A percentile compares a stretch with the other conserved stretches of the same genome.
phyloP scores from a whole-genome alignment of 2,888 invertebrate species.

The Spisula subtruncata region DNA sequence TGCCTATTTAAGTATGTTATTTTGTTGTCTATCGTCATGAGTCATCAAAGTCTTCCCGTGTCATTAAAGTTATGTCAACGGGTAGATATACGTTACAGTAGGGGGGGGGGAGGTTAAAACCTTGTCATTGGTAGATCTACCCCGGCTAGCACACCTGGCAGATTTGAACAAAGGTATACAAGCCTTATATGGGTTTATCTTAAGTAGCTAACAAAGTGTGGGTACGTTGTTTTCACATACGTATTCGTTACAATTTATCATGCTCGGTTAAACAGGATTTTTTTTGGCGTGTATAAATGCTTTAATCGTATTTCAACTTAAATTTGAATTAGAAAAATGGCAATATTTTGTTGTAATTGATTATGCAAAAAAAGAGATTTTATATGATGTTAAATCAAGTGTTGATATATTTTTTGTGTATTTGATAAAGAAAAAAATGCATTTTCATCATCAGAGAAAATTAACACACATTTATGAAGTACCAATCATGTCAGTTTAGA shows the following conservation, averaged over 20 bases:
- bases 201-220: background rate
- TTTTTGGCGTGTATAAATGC: background rate
- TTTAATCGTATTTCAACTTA: background rate
- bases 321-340: background rate
- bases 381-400: no score
- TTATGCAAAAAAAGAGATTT: no score
- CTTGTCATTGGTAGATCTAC: background rate
- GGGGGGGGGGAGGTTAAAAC: background rate
- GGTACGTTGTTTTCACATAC: background rate
- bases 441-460: background rate
- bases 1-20: background rate
- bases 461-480: background rate
- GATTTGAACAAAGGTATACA: constrained; percentile 30
- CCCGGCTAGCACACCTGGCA: constrained; percentile 35
- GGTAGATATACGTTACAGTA: background rate
- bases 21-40: background rate
- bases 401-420: no score
- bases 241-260: constrained; percentile 12
- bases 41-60: background rate
- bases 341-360: background rate
- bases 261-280: background rate
- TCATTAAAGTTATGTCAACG: background rate
- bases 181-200: background rate
- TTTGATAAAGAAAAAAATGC: no score
- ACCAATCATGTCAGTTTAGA: background rate